Base-by-base conservation (phyloP, 2,113 vertebrate genomes). In the Glaucomys volans region DNA sequence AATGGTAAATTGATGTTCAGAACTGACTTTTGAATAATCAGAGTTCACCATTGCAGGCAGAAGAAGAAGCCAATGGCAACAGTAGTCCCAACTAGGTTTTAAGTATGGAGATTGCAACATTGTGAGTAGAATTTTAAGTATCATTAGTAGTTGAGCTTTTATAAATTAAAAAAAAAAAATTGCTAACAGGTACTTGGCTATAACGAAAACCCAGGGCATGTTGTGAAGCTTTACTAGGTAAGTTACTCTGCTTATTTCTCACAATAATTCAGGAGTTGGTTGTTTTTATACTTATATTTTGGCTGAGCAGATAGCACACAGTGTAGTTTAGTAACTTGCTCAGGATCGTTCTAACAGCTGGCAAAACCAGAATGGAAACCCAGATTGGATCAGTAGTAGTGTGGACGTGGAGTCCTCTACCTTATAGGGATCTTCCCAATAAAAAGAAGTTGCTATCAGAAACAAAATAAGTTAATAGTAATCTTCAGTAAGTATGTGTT, bases 81-180 rank as follows among this genome's bases (percentile, higher is more conserved):
- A 1, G 4, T 20, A 32, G 10, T 42, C 22, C 11, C 18, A n/a
- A 35, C 32, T 4, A 18, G 0, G 14, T 62, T 79, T 44, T 57
- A 80, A 80, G 47, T 42, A 7, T 9, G 13, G 17, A 92, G 44
- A 47, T 18, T 89, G 47, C 10, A 87, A 7, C 84, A 44, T 69
- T 83, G 83, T n/a, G 52, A 87, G 85, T 92, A 80, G 76, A 88
- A 52, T 44, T 92, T 95, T 71, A 69, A 75, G 16, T 93, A 62
- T 57, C 62, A 75, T 85, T 74, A 42, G 30, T 35, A n/a, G 75
- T 82, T 92, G 14, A 12, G 35, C 62, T 57, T 90, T 76, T 89
- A 16, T 54, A 76, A 62, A 14, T 91, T 79, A 87, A 83, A 83
- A 94, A 74, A 37, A 13, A n/a, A 69, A 69, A 66, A 57, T 37